Percentiles rank a stretch among this genome's conserved stretches.
Evolutionary conservation across 2,797 vertebrate genomes (phyloP).

Genomic region (Telmatherina bonti): DNA sequence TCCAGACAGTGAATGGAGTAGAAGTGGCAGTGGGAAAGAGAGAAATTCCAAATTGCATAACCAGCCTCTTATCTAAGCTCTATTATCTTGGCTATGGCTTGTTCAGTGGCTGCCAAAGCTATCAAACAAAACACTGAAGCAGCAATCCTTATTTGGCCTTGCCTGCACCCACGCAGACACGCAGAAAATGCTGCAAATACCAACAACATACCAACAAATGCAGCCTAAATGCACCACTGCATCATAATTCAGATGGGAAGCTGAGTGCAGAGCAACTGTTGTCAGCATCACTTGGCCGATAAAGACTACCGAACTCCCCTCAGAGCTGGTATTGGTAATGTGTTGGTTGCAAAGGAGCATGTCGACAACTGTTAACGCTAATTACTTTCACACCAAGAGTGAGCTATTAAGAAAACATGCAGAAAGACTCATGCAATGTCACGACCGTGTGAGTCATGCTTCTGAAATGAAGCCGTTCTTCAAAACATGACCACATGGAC

Average conservation of each 20-base stretch:
- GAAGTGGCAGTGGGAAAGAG: constrained; percentile 51
- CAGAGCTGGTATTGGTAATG: constrained; percentile 76
- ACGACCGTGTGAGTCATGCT: constrained; percentile 60
- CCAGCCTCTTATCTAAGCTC: constrained; percentile 71
- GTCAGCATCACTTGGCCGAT: constrained; percentile 77
- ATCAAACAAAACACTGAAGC: constrained; percentile 64
- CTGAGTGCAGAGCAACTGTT: constrained; percentile 79
- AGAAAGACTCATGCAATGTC: constrained; percentile 62
- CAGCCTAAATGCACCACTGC: constrained; percentile 47
- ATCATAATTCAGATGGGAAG: constrained; percentile 72
- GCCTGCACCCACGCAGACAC: constrained; percentile 48
- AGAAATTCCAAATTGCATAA: constrained; percentile 77
- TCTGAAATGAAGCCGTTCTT: constrained; percentile 46
- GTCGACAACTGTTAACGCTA: constrained; percentile 83
- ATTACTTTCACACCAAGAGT: constrained; percentile 83
- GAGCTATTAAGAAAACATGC: constrained; percentile 82
- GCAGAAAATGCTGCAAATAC: constrained; percentile 49
- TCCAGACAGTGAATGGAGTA: constrained; percentile 54
- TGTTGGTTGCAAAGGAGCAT: constrained; percentile 76
- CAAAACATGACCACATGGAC: constrained; percentile 57
- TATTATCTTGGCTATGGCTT: constrained; percentile 71
- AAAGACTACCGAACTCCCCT: constrained; percentile 78
- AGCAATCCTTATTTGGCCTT: constrained; percentile 64
- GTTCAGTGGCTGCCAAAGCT: constrained; percentile 71
- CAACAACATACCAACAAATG: constrained; percentile 55